Evolutionary conservation across 1,140 invertebrate genomes (phyloP).

Genomic region (Polypedilum vanderplanki): DNA sequence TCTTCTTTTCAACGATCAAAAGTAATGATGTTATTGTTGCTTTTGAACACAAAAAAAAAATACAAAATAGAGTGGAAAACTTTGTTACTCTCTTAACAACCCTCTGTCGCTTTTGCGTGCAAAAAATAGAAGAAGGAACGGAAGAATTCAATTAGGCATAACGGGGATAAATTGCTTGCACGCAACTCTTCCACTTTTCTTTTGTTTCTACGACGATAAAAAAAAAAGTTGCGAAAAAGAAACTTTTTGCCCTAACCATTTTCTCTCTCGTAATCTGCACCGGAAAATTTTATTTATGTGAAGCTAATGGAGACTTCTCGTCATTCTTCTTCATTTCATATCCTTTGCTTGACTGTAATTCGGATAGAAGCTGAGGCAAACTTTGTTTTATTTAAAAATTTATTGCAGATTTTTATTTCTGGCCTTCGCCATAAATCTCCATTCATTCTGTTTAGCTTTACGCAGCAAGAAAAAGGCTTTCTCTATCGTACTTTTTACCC

Average conservation of each 20-base stretch:
- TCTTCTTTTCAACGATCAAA: no score
- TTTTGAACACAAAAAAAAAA: neutral
- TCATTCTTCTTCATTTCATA: conserved; percentile 21
- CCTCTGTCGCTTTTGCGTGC: neutral
- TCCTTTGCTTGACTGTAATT: neutral
- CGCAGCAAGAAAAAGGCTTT: neutral
- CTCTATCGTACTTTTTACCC: neutral
- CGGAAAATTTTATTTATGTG: conserved; percentile 27
- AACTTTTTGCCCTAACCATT: neutral
- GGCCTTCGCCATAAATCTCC: conserved; percentile 2
- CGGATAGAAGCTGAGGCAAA: no score
- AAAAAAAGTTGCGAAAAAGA: conserved; percentile 10
- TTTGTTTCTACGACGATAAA: neutral
- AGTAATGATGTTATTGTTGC: no score
- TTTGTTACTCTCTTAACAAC: neutral
- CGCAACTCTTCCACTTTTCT: neutral
- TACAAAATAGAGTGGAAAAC: neutral
- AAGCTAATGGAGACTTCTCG: conserved; percentile 24
- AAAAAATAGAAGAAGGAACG: neutral
- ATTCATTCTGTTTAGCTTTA: conserved; percentile 19
- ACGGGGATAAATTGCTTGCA: conserved; percentile 10
- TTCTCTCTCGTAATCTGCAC: neutral
- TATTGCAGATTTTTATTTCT: conserved; percentile 19
- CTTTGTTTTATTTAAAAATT: conserved; percentile 15
- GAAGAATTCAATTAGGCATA: conserved; percentile 18